A percentile compares a stretch with the other conserved stretches of the same genome.
Conservation (phyloP, 2,113 vertebrate genomes). For the Mola mola region DNA sequence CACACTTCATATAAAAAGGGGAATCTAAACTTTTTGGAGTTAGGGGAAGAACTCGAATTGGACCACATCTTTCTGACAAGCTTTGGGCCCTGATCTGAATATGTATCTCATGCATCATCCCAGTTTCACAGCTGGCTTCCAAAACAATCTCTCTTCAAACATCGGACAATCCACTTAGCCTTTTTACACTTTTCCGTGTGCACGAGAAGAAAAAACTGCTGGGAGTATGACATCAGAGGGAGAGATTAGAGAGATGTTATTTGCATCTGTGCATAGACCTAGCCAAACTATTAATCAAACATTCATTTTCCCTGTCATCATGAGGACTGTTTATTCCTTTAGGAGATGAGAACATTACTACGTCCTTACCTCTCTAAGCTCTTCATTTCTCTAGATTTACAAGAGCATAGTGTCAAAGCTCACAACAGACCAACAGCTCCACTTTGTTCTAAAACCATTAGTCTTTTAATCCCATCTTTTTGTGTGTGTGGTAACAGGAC, state of each 20-base stretch:
- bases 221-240: slow-evolving; percentile 41
- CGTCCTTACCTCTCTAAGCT: slow-evolving; percentile 77
- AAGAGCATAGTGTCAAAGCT: slow-evolving; percentile 73
- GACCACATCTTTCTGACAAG: slow-evolving; percentile 25
- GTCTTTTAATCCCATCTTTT: slow-evolving; percentile 75
- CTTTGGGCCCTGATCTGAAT: slow-evolving; percentile 37
- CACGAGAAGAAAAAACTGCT: slow-evolving; percentile 12
- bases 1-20: slow-evolving; percentile 41
- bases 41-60: slow-evolving; percentile 32
- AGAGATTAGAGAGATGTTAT: slow-evolving; percentile 64
- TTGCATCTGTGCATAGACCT: slow-evolving; percentile 58
- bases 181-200: slow-evolving; percentile 53
- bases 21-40: slow-evolving; percentile 46
- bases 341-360: slow-evolving; percentile 78
- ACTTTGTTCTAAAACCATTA: slow-evolving; percentile 80
- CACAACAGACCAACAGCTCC: slow-evolving; percentile 63
- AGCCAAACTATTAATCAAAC: slow-evolving; percentile 74
- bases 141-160: slow-evolving; percentile 64
- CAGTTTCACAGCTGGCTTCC: slow-evolving; percentile 53
- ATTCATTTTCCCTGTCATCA: slow-evolving; percentile 68
- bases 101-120: slow-evolving; percentile 46
- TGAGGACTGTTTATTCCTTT: slow-evolving; percentile 76
- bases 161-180: slow-evolving; percentile 43
- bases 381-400: slow-evolving; percentile 77
- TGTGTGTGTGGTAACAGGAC: slow-evolving; percentile 56